Evolutionary conservation across 2,888 invertebrate species (phyloP).

Genomic region (Nemotelus pantherinus): DNA sequence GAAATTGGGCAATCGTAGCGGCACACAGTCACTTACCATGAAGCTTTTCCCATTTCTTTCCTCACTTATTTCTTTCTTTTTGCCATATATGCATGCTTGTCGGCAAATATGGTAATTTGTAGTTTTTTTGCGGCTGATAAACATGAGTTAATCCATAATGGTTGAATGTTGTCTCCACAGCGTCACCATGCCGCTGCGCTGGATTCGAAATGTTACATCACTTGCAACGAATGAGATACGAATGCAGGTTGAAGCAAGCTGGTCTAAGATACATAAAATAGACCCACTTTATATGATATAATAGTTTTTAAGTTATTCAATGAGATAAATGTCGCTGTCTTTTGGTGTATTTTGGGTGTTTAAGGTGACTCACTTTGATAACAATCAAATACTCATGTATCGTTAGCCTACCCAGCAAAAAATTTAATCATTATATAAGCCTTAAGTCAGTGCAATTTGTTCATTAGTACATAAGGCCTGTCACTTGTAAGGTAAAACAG

Average conservation of each 20-base stretch:
- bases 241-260: too few species aligned
- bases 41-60: conserved; percentile 17
- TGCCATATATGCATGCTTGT: background rate
- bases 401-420: too few species aligned
- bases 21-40: conserved; percentile 16
- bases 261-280: background rate
- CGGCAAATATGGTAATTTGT: conserved; percentile 22
- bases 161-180: background rate
- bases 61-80: conserved; percentile 7
- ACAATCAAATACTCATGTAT: too few species aligned
- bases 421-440: too few species aligned
- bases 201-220: conserved; percentile 22
- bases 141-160: background rate
- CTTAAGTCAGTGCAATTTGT: too few species aligned
- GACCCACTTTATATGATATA: conserved; percentile 9
- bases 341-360: background rate
- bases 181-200: conserved; percentile 4
- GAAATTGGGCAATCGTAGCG: conserved; percentile 27
- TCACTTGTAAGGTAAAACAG: too few species aligned
- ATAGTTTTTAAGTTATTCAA: conserved; percentile 11
- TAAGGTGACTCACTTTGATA: too few species aligned
- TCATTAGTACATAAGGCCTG: too few species aligned
- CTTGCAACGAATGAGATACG: too few species aligned
- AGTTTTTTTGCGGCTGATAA: background rate
- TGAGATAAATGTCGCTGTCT: conserved; percentile 1